Evolutionary conservation across 2,797 vertebrate genomes (phyloP).

Genomic region (Jordanella pulchra): DNA sequence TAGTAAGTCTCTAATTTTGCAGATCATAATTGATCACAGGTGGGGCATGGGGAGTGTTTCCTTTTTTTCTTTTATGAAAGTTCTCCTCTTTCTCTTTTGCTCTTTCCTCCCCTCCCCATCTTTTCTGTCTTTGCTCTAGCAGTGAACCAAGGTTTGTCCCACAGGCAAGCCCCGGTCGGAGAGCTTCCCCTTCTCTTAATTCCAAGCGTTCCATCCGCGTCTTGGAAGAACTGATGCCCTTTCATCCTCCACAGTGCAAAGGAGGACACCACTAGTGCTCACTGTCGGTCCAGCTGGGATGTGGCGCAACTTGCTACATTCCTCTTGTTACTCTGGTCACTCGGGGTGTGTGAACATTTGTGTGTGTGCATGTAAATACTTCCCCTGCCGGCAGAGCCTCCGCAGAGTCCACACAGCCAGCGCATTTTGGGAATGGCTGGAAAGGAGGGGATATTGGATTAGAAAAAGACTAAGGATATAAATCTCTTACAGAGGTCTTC

Average conservation of each 20-base stretch:
- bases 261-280: slow-evolving; percentile 73
- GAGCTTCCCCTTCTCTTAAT: slow-evolving; percentile 76
- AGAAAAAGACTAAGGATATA: slow-evolving; percentile 75
- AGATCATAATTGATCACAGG: slow-evolving; percentile 78
- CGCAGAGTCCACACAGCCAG: slow-evolving; percentile 68
- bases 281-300: slow-evolving; percentile 79
- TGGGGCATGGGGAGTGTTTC: slow-evolving; percentile 58
- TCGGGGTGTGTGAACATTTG: slow-evolving; percentile 64
- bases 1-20: slow-evolving; percentile 77
- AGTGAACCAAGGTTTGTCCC: slow-evolving; percentile 74
- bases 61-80: slow-evolving; percentile 59
- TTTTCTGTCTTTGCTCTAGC: slow-evolving; percentile 61
- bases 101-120: slow-evolving; percentile 2
- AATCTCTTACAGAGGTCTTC: slow-evolving; percentile 73
- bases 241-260: slow-evolving; percentile 76
- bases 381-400: slow-evolving; percentile 68
- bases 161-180: slow-evolving; percentile 72
- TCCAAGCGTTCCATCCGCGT: slow-evolving; percentile 75
- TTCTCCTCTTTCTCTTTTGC: slow-evolving; percentile 30
- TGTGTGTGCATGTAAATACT: slow-evolving; percentile 22
- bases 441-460: slow-evolving; percentile 76
- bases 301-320: slow-evolving; percentile 77
- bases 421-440: slow-evolving; percentile 71
- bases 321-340: slow-evolving; percentile 79
- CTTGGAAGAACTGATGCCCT: slow-evolving; percentile 72